Percentiles rank a stretch among this genome's conserved stretches.
Conservation (phyloP, 2,113 vertebrate genomes). For the Myotis brandtii region DNA sequence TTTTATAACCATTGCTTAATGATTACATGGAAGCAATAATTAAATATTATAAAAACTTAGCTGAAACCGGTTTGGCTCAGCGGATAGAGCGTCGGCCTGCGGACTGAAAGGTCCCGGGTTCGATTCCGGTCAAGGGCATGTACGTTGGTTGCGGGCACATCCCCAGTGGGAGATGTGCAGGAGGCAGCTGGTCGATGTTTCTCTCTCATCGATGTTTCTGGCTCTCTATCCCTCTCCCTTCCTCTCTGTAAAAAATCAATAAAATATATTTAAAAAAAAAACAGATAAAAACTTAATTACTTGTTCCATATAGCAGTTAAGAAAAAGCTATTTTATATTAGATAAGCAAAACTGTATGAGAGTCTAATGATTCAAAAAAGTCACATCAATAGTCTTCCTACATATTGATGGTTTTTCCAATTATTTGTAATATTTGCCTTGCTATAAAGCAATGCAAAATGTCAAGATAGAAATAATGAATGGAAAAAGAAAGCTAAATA, state of each 20-base stretch:
- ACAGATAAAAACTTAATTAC: neutral
- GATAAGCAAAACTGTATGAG: neutral
- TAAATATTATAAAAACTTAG: neutral
- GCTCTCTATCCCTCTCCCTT: too few relatives aligned
- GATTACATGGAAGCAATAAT: neutral
- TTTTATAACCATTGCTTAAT: neutral
- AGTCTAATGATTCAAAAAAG: neutral
- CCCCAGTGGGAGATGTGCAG: too few relatives aligned
- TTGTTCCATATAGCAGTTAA: neutral
- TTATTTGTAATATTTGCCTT: constrained; percentile 6
- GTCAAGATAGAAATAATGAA: neutral
- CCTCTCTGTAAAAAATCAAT: too few relatives aligned
- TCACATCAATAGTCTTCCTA: neutral
- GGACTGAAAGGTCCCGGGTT: too few relatives aligned
- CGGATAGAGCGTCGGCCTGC: too few relatives aligned
- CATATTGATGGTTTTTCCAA: neutral
- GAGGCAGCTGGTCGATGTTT: too few relatives aligned
- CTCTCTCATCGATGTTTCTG: too few relatives aligned
- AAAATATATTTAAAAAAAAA: too few relatives aligned
- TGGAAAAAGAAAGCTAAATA: neutral
- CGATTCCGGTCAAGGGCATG: too few relatives aligned
- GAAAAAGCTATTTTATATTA: neutral
- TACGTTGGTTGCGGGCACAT: too few relatives aligned
- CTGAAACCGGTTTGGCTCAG: too few relatives aligned
- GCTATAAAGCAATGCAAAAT: neutral